phyloP scores from a whole-genome alignment of 1,140 invertebrate genomes.

The Musca vetustissima region DNA sequence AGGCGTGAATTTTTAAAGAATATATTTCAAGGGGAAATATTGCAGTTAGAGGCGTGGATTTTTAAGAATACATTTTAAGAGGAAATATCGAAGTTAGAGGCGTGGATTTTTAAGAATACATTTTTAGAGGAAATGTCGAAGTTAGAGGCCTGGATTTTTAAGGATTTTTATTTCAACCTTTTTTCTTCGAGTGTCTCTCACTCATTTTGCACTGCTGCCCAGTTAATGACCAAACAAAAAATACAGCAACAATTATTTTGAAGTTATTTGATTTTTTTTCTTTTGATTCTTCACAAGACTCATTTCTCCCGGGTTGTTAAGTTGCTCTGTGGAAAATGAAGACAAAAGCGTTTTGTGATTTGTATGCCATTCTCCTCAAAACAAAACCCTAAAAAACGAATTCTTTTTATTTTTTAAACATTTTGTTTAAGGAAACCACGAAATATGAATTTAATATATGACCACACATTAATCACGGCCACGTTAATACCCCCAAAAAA shows the following conservation, averaged over 20 bases:
- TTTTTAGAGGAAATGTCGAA: too few species aligned
- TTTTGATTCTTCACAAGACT: background rate
- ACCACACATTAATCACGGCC: conserved; percentile 15
- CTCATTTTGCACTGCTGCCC: background rate
- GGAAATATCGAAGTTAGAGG: too few species aligned
- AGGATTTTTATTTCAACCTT: too few species aligned
- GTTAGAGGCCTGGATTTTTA: too few species aligned
- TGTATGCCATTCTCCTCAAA: too few species aligned
- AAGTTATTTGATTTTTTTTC: conserved; percentile 17
- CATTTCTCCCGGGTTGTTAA: background rate
- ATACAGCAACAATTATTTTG: conserved; percentile 19
- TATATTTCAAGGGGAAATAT: too few species aligned
- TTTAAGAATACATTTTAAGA: too few species aligned
- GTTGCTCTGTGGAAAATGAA: background rate
- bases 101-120: too few species aligned
- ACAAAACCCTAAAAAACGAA: too few species aligned
- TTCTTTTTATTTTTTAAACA: background rate
- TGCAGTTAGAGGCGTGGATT: too few species aligned
- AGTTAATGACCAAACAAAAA: conserved; percentile 16
- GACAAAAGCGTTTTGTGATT: background rate
- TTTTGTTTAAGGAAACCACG: conserved; percentile 15
- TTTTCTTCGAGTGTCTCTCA: too few species aligned
- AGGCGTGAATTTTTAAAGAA: too few species aligned
- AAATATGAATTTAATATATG: conserved; percentile 24
- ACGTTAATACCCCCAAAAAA: conserved; percentile 21